These are phyloP conservation scores for Orthosia gracilis DNA, from an alignment of 2,888 invertebrate genomes.

Conservation along the genomic window DNA sequence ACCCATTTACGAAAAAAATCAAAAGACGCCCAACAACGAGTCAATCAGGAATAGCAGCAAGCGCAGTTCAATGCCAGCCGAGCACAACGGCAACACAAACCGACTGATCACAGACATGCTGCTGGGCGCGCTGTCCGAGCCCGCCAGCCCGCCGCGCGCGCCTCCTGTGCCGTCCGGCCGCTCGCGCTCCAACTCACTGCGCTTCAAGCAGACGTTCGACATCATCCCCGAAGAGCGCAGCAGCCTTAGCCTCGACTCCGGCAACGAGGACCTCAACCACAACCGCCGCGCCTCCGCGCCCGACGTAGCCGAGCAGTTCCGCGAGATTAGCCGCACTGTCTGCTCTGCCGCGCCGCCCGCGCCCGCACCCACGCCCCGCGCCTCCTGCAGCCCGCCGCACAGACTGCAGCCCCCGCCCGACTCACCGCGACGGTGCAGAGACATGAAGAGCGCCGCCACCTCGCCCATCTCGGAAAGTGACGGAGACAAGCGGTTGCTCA, in stretches of 20 bases:
- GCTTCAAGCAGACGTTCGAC: slow-evolving; percentile 89
- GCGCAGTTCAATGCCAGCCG: slow-evolving; percentile 37
- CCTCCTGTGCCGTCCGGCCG: slow-evolving; percentile 68
- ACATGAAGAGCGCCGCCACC: slow-evolving; percentile 73
- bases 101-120: slow-evolving; percentile 63
- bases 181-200: slow-evolving; percentile 81
- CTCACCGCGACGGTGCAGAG: slow-evolving; percentile 16
- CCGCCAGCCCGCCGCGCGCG: slow-evolving; percentile 41
- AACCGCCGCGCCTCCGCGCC: slow-evolving; percentile 72
- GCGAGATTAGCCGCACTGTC: slow-evolving; percentile 61
- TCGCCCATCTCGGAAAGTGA: slow-evolving; percentile 73
- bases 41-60: slow-evolving; percentile 32
- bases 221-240: slow-evolving; percentile 91
- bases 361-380: slow-evolving; percentile 43
- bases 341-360: slow-evolving; percentile 39
- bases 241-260: slow-evolving; percentile 87
- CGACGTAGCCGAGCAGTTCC: slow-evolving; percentile 68
- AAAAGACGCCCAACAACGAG: slow-evolving; percentile 55
- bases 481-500: slow-evolving; percentile 48
- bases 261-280: slow-evolving; percentile 79
- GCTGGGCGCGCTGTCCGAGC: slow-evolving; percentile 52
- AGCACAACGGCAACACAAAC: slow-evolving; percentile 50
- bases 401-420: slow-evolving; percentile 5
- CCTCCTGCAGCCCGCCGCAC: slow-evolving; percentile 13
- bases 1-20: slow-evolving; percentile 83